phyloP scores from a whole-genome alignment of 2,888 invertebrate genomes.

The Dorcus hopei region DNA sequence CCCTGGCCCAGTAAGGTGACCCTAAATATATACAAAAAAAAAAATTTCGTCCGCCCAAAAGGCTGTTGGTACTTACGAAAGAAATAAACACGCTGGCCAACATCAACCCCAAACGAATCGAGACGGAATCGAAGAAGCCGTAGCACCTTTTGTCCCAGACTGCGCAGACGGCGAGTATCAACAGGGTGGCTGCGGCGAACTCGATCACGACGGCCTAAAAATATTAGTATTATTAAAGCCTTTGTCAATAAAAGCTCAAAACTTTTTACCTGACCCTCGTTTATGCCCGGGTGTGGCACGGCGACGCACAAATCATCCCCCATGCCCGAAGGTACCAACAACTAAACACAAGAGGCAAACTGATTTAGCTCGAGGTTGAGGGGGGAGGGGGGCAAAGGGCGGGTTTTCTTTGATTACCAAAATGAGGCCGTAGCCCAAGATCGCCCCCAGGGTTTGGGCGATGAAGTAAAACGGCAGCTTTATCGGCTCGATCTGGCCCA shows the following conservation, averaged over 20 bases:
- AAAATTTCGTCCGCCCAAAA: background rate
- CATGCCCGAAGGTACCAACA: slow-evolving; percentile 44
- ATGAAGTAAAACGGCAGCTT: slow-evolving; percentile 56
- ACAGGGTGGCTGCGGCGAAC: slow-evolving; percentile 11
- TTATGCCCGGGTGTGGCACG: slow-evolving; percentile 49
- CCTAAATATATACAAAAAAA: slow-evolving; percentile 50
- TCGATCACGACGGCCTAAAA: slow-evolving; percentile 20
- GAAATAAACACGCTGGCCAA: slow-evolving; percentile 13
- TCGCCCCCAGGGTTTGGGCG: slow-evolving; percentile 61
- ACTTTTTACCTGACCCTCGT: slow-evolving; percentile 31
- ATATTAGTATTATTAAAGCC: slow-evolving; percentile 28
- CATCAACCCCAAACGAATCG: slow-evolving; percentile 20
- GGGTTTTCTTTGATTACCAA: slow-evolving; percentile 38
- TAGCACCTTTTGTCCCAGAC: slow-evolving; percentile 20
- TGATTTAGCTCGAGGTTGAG: too few species aligned
- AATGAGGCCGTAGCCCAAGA: slow-evolving; percentile 63
- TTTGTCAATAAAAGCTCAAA: slow-evolving; percentile 14
- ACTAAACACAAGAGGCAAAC: slow-evolving; percentile 14
- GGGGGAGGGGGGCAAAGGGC: too few species aligned
- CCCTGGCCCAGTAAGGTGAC: slow-evolving; percentile 66
- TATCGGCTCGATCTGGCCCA: slow-evolving; percentile 51
- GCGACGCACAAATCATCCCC: slow-evolving; percentile 58
- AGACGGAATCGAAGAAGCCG: slow-evolving; percentile 15
- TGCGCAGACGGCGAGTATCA: slow-evolving; percentile 17
- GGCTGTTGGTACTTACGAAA: slow-evolving; percentile 3